Percentiles rank a stretch among this genome's conserved stretches.
Conservation (phyloP, 2,888 invertebrate genomes). For the Tenthredo scrophulariae region DNA sequence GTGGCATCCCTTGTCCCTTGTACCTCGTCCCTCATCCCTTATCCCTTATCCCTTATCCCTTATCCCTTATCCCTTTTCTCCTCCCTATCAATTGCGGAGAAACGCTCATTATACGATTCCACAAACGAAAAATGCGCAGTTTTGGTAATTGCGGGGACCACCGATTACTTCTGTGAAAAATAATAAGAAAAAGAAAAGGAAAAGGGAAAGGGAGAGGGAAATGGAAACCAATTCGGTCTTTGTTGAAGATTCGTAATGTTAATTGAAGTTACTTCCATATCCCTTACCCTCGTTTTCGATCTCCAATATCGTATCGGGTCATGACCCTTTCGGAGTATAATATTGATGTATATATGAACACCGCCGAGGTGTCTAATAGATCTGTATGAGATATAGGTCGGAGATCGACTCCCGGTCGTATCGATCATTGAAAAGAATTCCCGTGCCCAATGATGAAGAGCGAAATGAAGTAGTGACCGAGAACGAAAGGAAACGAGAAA, state of each 20-base stretch:
- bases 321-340: neutral
- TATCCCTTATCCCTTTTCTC: neutral
- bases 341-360: neutral
- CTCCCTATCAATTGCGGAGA: neutral
- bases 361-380: neutral
- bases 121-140: constrained; percentile 14
- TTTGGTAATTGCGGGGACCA: neutral
- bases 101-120: constrained; percentile 13
- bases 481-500: neutral
- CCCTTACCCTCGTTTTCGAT: neutral
- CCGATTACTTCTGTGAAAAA: constrained; percentile 3
- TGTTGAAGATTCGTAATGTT: constrained; percentile 1
- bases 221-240: neutral
- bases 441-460: neutral
- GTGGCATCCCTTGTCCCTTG: neutral
- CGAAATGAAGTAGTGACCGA: neutral
- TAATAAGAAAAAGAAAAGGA: neutral
- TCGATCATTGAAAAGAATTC: neutral
- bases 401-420: neutral
- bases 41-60: neutral
- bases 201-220: neutral
- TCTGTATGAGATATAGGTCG: neutral
- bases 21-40: neutral
- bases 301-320: neutral
- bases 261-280: neutral